Evolutionary conservation across 2,888 invertebrate genomes (phyloP).

Genomic region (Nezara viridula): DNA sequence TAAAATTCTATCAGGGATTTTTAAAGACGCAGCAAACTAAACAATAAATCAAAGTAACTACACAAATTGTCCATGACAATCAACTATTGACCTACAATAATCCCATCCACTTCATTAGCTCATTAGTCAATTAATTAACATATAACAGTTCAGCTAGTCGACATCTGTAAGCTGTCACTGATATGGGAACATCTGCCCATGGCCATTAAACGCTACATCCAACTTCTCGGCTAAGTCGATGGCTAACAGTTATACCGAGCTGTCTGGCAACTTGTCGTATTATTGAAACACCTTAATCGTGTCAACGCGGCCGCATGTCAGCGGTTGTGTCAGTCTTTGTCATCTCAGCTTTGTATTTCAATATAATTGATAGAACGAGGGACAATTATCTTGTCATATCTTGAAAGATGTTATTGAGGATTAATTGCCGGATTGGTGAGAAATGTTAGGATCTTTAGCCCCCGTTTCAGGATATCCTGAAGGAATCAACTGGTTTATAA

Average conservation of each 20-base stretch:
- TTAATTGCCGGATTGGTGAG: background rate
- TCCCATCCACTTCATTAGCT: background rate
- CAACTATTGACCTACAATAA: background rate
- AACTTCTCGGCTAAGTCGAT: background rate
- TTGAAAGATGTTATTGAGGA: background rate
- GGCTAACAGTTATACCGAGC: background rate
- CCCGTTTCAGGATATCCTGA: background rate
- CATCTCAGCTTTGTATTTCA: background rate
- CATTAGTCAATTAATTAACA: conserved; percentile 32
- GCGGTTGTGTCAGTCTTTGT: background rate
- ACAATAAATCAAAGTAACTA: background rate
- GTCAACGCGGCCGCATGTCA: background rate
- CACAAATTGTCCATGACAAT: background rate
- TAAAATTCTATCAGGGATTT: too few relatives aligned
- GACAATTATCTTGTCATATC: background rate
- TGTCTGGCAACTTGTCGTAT: conserved; percentile 32
- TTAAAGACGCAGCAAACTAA: too few relatives aligned
- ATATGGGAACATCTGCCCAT: background rate
- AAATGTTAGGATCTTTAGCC: background rate
- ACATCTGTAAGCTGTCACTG: conserved; percentile 30
- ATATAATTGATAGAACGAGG: background rate
- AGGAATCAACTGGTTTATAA: background rate
- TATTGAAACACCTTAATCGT: background rate
- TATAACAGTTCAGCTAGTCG: background rate
- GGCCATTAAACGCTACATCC: background rate